phyloP scores from a whole-genome alignment of 2,888 invertebrate species.

The Caenorhabditis becei region DNA sequence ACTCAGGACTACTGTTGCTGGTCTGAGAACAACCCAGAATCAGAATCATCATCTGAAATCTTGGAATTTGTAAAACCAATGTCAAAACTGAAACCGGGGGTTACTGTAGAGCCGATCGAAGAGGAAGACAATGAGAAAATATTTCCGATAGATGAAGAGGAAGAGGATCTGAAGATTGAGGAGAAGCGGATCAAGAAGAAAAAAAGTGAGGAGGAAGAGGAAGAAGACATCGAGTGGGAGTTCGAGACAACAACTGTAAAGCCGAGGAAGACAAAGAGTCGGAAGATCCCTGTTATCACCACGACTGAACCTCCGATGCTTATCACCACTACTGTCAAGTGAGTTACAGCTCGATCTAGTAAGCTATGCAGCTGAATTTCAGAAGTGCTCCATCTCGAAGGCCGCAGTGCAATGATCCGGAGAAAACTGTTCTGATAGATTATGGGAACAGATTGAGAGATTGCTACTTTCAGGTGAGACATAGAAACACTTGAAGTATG shows the following conservation, averaged over 20 bases:
- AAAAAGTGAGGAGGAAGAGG: conserved; percentile 53
- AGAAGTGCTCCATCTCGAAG: conserved; percentile 67
- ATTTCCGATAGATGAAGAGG: conserved; percentile 59
- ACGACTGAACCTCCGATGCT: conserved; percentile 57
- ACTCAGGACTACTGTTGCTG: conserved; percentile 73
- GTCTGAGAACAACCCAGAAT: conserved; percentile 64
- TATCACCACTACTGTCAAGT: conserved; percentile 52
- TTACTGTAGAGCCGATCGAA: conserved; percentile 55
- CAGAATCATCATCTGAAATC: conserved; percentile 39
- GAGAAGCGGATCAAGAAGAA: conserved; percentile 27
- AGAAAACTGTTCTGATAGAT: conserved; percentile 70
- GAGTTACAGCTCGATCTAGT: too few species aligned
- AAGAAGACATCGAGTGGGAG: conserved; percentile 65
- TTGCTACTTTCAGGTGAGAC: conserved; percentile 69
- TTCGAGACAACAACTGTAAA: conserved; percentile 62
- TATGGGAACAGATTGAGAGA: conserved; percentile 73
- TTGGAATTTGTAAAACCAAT: conserved; percentile 28
- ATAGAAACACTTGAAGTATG: too few species aligned
- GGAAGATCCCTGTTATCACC: conserved; percentile 48
- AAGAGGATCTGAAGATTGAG: conserved; percentile 55
- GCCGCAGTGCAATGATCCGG: conserved; percentile 71
- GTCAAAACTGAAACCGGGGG: conserved; percentile 55
- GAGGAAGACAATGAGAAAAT: conserved; percentile 51
- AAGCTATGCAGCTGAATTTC: conserved; percentile 18
- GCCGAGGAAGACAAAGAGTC: conserved; percentile 55